Evolutionary conservation across 1,140 invertebrate species (phyloP).

Genomic region (Cecropterus lyciades): DNA sequence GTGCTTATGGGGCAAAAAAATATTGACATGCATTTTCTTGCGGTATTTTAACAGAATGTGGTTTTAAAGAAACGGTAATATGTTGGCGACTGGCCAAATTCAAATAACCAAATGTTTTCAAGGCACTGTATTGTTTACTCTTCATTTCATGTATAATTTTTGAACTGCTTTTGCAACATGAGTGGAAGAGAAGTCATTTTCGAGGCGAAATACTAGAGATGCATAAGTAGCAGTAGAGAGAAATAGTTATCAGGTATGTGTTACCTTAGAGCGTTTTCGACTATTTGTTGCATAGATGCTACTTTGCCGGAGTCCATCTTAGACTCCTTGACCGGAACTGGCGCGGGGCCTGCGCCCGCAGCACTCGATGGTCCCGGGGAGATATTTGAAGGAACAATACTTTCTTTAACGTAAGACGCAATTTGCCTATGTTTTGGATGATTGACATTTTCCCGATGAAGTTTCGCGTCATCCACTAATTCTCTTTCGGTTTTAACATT

Average conservation of each 20-base stretch:
- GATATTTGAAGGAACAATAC: constrained; percentile 67
- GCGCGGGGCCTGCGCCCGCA: constrained; percentile 51
- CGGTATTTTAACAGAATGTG: constrained; percentile 15
- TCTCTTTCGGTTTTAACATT: constrained; percentile 78
- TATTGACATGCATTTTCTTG: not conserved
- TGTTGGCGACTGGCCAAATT: constrained; percentile 24
- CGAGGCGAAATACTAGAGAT: not conserved
- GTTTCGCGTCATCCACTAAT: constrained; percentile 82
- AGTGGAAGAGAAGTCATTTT: not conserved
- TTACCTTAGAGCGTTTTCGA: constrained; percentile 81
- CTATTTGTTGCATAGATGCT: constrained; percentile 81
- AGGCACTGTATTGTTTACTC: constrained; percentile 27
- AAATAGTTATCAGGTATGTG: constrained; percentile 26
- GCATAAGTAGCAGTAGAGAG: constrained; percentile 4
- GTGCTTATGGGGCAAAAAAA: not conserved
- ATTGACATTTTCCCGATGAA: constrained; percentile 84
- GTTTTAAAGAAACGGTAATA: constrained; percentile 20
- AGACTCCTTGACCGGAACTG: constrained; percentile 55
- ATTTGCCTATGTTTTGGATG: constrained; percentile 84
- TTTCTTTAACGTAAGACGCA: constrained; percentile 83
- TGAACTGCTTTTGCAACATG: not conserved
- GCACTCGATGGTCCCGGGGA: constrained; percentile 67
- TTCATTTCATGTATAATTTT: constrained; percentile 12
- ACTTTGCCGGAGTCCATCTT: constrained; percentile 79
- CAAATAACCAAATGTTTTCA: constrained; percentile 31